These are phyloP conservation scores for Phalloptychus januarius DNA, from an alignment of 2,797 vertebrate genomes.

Conservation along the genomic window DNA sequence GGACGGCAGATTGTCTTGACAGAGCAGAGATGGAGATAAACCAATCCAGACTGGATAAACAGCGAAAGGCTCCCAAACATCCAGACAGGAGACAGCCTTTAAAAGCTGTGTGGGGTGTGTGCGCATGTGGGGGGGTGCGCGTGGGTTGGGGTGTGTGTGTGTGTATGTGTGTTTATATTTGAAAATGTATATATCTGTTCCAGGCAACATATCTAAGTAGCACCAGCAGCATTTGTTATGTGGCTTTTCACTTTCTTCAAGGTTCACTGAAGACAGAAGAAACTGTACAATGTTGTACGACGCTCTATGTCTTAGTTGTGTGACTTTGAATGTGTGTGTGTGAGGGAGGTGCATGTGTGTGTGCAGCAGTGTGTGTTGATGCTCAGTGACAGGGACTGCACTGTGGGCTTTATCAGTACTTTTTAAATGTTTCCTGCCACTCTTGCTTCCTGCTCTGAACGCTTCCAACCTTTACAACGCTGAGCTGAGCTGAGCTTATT, in stretches of 20 bases:
- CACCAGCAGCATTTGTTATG: slow-evolving; percentile 13
- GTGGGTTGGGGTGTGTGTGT: background rate
- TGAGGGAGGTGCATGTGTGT: too few relatives aligned
- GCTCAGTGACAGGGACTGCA: slow-evolving; percentile 27
- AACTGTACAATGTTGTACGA: background rate
- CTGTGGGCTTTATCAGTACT: slow-evolving; percentile 61
- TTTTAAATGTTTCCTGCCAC: slow-evolving; percentile 74
- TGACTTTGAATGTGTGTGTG: background rate
- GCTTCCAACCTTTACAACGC: slow-evolving; percentile 61
- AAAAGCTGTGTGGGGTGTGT: slow-evolving; percentile 24
- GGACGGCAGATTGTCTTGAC: slow-evolving; percentile 43
- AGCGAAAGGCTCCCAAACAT: slow-evolving; percentile 42
- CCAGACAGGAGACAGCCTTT: slow-evolving; percentile 41
- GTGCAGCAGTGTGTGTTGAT: slow-evolving; percentile 17
- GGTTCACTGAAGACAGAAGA: background rate
- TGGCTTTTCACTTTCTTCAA: background rate
- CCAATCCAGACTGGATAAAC: slow-evolving; percentile 56
- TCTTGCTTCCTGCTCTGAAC: slow-evolving; percentile 47
- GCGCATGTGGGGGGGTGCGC: background rate
- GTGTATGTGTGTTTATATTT: background rate
- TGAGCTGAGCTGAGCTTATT: too few relatives aligned
- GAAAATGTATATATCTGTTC: background rate
- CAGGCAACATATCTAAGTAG: background rate
- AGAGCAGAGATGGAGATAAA: slow-evolving; percentile 53
- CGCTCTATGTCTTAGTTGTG: background rate